phyloP scores from a whole-genome alignment of 2,888 invertebrate species.

The Cloeon dipterum region DNA sequence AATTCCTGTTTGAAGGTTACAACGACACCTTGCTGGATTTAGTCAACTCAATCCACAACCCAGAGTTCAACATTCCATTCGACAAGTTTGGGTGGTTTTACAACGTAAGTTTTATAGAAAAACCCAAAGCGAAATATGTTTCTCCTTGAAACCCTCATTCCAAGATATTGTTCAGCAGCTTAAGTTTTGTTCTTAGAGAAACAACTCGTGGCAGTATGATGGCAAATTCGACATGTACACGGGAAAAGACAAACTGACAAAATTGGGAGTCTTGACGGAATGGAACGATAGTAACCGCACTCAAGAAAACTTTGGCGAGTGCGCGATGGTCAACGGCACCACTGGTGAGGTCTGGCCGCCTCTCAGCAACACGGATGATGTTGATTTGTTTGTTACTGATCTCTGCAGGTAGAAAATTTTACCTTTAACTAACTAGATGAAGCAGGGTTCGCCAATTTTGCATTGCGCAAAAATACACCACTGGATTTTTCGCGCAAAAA shows the following conservation, averaged over 20 bases:
- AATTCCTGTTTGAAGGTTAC: conserved; percentile 63
- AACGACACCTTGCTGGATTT: conserved; percentile 42
- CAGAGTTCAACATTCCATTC: conserved; percentile 30
- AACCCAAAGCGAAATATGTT: background rate
- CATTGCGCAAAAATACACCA: too few species aligned
- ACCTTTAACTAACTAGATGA: conserved; percentile 10
- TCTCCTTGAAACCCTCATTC: background rate
- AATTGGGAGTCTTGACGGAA: conserved; percentile 18
- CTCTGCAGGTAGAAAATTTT: conserved; percentile 60
- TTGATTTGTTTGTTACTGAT: conserved; percentile 50
- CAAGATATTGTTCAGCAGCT: background rate
- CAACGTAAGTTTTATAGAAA: conserved; percentile 25
- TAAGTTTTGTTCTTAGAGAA: conserved; percentile 29
- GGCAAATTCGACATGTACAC: conserved; percentile 57
- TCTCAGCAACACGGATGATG: conserved; percentile 23
- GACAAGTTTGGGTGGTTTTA: conserved; percentile 73
- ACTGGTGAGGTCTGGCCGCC: conserved; percentile 68
- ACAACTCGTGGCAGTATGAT: conserved; percentile 44
- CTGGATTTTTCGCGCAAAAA: too few species aligned
- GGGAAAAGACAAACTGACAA: conserved; percentile 36
- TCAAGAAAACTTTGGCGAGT: conserved; percentile 32
- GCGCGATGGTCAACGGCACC: conserved; percentile 45
- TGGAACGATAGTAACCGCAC: conserved; percentile 38
- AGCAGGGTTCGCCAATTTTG: too few species aligned
- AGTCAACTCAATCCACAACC: conserved; percentile 25